These are phyloP conservation scores for Zaprionus obscuricornis DNA, from an alignment of 2,888 invertebrate species.

Conservation along the genomic window DNA sequence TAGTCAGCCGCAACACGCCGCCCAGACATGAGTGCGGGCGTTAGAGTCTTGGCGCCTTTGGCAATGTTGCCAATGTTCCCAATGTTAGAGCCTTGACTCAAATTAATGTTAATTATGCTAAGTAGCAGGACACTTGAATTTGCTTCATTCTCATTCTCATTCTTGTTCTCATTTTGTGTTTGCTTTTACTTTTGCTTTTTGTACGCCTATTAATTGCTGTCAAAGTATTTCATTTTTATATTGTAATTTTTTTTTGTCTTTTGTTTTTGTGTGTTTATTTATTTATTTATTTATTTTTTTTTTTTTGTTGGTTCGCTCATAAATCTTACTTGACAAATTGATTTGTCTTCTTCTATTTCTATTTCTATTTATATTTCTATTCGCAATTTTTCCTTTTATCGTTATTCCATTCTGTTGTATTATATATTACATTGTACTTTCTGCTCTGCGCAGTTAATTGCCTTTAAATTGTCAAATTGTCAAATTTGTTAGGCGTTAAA, in stretches of 20 bases:
- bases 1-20: constrained; percentile 47
- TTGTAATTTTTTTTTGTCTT: too few species aligned
- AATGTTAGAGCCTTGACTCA: too few species aligned
- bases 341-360: constrained; percentile 40
- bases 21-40: too few species aligned
- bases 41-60: too few species aligned
- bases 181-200: too few species aligned
- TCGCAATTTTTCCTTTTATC: background rate
- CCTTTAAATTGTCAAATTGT: constrained; percentile 38
- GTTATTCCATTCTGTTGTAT: constrained; percentile 10
- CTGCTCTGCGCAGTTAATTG: constrained; percentile 57
- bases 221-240: too few species aligned
- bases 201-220: too few species aligned
- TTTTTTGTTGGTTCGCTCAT: constrained; percentile 14
- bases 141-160: too few species aligned
- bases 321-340: constrained; percentile 48
- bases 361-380: background rate
- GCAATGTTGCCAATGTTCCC: too few species aligned
- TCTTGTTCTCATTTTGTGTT: too few species aligned
- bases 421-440: too few species aligned
- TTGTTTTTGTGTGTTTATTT: background rate
- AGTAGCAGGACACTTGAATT: too few species aligned
- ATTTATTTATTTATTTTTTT: background rate
- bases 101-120: constrained; percentile 49
- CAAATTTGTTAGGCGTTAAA: constrained; percentile 54